Percentiles rank a stretch among this genome's conserved stretches.
phyloP scores from a whole-genome alignment of 2,113 vertebrate genomes.

The Emydocephalus ijimae region DNA sequence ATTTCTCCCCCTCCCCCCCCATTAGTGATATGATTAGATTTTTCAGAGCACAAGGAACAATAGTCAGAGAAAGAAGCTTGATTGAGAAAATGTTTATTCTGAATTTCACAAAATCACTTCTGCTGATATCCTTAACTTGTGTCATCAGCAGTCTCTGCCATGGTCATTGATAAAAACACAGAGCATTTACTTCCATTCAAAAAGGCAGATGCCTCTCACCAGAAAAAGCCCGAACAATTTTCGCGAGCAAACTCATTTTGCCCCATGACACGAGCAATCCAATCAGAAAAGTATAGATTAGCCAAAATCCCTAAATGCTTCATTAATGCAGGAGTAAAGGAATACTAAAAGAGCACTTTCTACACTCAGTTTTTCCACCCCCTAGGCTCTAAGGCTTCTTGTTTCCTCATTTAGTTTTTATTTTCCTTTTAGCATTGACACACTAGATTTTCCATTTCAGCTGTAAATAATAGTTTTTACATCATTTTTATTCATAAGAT shows the following conservation, averaged over 20 bases:
- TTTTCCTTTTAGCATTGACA: neutral
- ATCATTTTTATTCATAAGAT: neutral
- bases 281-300: neutral
- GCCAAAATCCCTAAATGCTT: neutral
- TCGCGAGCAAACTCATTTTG: neutral
- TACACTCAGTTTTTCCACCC: neutral
- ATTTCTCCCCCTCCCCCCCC: neutral
- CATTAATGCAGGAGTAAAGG: neutral
- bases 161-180: no score
- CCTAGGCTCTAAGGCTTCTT: neutral
- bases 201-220: neutral
- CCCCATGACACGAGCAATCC: neutral
- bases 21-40: neutral
- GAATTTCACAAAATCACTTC: accelerated
- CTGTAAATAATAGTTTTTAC: neutral
- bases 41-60: neutral
- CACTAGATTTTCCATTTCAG: neutral
- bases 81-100: neutral
- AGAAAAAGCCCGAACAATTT: neutral
- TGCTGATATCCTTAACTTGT: neutral
- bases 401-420: neutral
- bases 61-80: neutral
- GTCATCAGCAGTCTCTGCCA: neutral
- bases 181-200: neutral
- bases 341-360: neutral